Conservation (phyloP, 2,113 vertebrate species). For the Lethenteron camtschaticum region DNA sequence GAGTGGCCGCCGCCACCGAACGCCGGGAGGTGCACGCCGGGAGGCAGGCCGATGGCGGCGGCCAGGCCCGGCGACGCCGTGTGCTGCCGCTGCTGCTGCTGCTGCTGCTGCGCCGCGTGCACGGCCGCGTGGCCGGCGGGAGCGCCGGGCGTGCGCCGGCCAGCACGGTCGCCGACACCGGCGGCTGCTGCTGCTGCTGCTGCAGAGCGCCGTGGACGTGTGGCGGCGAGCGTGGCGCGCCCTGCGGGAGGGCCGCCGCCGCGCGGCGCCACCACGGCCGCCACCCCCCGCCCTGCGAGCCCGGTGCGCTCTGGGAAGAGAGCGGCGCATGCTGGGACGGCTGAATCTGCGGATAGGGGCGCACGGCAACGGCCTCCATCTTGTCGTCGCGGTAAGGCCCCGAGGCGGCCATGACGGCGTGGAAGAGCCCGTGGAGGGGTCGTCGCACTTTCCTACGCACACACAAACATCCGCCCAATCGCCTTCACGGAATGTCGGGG, state of each 20-base stretch:
- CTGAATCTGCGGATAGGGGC: not conserved
- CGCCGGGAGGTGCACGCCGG: too few species aligned
- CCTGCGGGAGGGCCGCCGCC: not conserved
- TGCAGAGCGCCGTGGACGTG: not conserved
- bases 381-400: constrained; percentile 1
- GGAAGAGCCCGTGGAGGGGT: too few species aligned
- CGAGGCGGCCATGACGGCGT: too few species aligned
- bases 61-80: too few species aligned
- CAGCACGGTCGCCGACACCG: not conserved
- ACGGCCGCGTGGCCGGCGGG: too few species aligned
- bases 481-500: too few species aligned
- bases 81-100: too few species aligned
- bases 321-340: not conserved
- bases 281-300: not conserved
- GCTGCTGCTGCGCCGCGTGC: too few species aligned
- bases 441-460: too few species aligned
- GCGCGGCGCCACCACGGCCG: not conserved
- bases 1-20: not conserved
- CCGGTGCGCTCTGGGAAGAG: not conserved
- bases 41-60: too few species aligned
- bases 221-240: not conserved
- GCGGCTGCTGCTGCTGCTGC: not conserved
- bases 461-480: too few species aligned
- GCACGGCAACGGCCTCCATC: not conserved
- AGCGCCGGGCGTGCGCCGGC: too few species aligned